A percentile compares a stretch with the other conserved stretches of the same genome.
These are phyloP conservation scores for Micronycteris hirsuta DNA, from an alignment of 2,113 vertebrate genomes.

Conservation along the genomic window DNA sequence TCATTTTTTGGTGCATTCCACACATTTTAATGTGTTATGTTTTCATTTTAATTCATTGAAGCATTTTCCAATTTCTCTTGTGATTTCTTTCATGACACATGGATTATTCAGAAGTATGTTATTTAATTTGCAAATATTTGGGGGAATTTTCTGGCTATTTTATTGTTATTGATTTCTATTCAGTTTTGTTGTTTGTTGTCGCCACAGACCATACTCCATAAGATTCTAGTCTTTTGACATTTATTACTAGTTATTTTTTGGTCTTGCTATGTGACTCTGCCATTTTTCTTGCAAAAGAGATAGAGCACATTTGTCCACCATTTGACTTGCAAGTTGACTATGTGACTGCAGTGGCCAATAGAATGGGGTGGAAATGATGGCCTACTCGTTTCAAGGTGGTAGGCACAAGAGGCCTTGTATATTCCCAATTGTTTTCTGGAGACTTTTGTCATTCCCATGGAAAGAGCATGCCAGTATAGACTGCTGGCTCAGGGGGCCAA, in stretches of 20 bases:
- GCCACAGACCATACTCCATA: neutral
- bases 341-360: neutral
- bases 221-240: neutral
- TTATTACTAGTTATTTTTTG: neutral
- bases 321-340: neutral
- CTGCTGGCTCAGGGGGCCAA: neutral
- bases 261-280: neutral
- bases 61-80: neutral
- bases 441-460: neutral
- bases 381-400: neutral
- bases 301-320: neutral
- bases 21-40: neutral
- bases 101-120: conserved; percentile 3
- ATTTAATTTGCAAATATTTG: neutral
- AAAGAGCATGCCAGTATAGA: neutral
- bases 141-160: neutral
- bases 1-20: neutral
- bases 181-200: neutral
- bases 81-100: neutral
- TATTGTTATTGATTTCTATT: neutral
- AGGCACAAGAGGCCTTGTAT: neutral
- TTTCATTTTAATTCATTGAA: neutral
- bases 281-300: neutral
- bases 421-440: neutral
- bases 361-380: neutral